Percentiles rank a stretch among this genome's conserved stretches.
phyloP scores from a whole-genome alignment of 2,888 invertebrate genomes.

The Oscheius myriophilus region DNA sequence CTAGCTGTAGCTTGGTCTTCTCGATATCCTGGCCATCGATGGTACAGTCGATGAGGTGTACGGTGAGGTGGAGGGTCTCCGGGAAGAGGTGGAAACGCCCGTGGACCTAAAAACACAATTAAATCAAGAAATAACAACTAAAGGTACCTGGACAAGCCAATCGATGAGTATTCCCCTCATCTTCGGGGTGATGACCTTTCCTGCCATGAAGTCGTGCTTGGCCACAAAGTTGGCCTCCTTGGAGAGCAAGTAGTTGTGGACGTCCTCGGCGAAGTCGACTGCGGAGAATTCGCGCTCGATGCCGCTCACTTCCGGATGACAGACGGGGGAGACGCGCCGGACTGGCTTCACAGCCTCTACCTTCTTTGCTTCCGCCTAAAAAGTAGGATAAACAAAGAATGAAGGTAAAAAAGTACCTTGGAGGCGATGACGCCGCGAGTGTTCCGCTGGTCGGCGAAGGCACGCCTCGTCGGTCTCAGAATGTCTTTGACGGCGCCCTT shows the following conservation, averaged over 20 bases:
- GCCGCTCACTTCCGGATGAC: constrained; percentile 19
- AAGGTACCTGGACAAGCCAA: constrained; percentile 81
- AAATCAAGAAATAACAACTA: not conserved
- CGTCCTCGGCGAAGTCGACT: constrained; percentile 87
- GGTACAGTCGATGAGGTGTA: constrained; percentile 88
- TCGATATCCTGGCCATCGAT: constrained; percentile 77
- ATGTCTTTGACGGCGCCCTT: not conserved
- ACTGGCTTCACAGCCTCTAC: not conserved
- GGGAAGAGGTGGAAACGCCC: constrained; percentile 84
- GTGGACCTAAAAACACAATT: constrained; percentile 78
- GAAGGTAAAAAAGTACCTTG: too few relatives aligned
- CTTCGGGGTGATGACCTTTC: constrained; percentile 78
- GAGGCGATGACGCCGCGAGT: not conserved
- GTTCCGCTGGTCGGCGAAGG: constrained; percentile 12
- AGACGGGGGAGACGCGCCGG: too few relatives aligned
- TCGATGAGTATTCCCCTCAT: constrained; percentile 92
- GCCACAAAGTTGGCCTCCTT: constrained; percentile 40
- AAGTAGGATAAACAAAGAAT: too few relatives aligned
- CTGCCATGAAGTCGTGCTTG: constrained; percentile 17
- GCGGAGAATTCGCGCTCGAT: constrained; percentile 36
- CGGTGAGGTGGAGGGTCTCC: constrained; percentile 89
- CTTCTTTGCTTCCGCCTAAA: not conserved
- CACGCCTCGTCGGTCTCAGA: constrained; percentile 1
- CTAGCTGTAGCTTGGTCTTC: constrained; percentile 53
- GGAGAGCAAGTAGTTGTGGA: constrained; percentile 76